These are phyloP conservation scores for Rambutsinella grinnellia DNA, from an alignment of 2,888 invertebrate genomes.

Conservation along the genomic window DNA sequence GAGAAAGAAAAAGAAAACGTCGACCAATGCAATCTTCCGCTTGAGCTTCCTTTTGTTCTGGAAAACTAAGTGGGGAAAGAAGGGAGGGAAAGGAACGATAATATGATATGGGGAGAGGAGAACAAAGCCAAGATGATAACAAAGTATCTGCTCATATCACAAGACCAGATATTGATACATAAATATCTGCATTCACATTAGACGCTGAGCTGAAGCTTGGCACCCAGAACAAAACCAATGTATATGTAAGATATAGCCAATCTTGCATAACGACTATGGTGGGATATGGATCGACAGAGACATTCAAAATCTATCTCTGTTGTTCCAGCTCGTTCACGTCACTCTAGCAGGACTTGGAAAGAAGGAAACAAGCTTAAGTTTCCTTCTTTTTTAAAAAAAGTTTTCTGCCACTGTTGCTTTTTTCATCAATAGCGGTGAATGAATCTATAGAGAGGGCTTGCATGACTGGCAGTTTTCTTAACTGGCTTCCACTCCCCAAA, in stretches of 20 bases:
- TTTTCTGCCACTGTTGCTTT: slow-evolving; percentile 11
- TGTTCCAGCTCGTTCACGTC: slow-evolving; percentile 18
- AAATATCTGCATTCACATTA: slow-evolving; percentile 7
- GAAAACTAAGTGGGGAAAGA: background rate
- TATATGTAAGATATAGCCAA: slow-evolving; percentile 1
- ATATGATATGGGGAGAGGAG: background rate
- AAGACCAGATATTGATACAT: background rate
- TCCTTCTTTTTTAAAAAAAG: background rate
- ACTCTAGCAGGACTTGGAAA: background rate
- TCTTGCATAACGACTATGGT: slow-evolving; percentile 19
- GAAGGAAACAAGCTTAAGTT: background rate
- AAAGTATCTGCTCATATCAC: background rate
- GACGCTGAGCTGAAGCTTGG: background rate
- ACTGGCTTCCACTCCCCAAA: background rate
- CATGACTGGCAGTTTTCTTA: background rate
- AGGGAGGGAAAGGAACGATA: background rate
- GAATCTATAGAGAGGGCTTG: background rate
- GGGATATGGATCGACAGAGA: slow-evolving; percentile 17
- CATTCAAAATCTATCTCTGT: slow-evolving; percentile 31
- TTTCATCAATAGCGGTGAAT: background rate
- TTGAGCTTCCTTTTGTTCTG: background rate
- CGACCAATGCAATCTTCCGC: slow-evolving; percentile 11
- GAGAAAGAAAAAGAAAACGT: background rate
- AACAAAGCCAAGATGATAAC: background rate
- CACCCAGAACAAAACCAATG: background rate